Base-by-base conservation (phyloP, 2,113 vertebrate genomes). In the Cnemophilus loriae region DNA sequence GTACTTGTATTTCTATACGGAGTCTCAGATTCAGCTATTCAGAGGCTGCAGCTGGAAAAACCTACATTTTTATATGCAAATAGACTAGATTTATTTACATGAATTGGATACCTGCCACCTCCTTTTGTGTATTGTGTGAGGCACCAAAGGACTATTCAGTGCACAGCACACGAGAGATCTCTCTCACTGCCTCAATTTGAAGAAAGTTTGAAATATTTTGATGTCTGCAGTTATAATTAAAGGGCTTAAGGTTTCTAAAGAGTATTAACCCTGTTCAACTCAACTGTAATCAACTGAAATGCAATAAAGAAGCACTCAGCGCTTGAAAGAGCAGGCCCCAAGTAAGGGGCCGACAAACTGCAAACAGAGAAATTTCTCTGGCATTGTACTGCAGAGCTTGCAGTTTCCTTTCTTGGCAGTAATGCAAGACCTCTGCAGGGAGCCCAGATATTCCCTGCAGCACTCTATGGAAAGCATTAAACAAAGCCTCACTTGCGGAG, bases 401-500 rank as follows among this genome's bases (percentile, higher is more conserved):
- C n/a, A 44, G 49, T 65, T 84, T 85, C 61, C 59, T 71, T 89
- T 86, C 90, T 22, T 93, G 84, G 81, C 91, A 87, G 67, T 32
- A 85, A 78, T 12, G 53, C 47, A 92, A 84, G 59, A 64, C 13
- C 24, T 85, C 27, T 79, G 39, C 52, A 81, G 20, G 50, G 35
- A 95, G 89, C 77, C 92, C 95, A 95, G 65, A 73, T 93, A 85
- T 55, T 85, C 89, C 59, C 63, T 68, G 60, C 75, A 78, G 82
- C 46, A 16, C 35, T 65, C 47, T 4, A 21, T 9, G n/a, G 76
- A 75, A 79, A 91, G 50, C 49, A 70, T 10, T 18, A 32, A 86
- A 81, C 46, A 81, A 87, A 82, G 22, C 9, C 97, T 93, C 90
- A 99, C 99, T 99, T 99, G 99, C 0, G 99, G 99, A 6, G 99